Percentiles rank a stretch among this genome's conserved stretches.
Conservation (phyloP, 35 echinoderm and acorn worm genomes). For the Heliocidaris tuberculata region DNA sequence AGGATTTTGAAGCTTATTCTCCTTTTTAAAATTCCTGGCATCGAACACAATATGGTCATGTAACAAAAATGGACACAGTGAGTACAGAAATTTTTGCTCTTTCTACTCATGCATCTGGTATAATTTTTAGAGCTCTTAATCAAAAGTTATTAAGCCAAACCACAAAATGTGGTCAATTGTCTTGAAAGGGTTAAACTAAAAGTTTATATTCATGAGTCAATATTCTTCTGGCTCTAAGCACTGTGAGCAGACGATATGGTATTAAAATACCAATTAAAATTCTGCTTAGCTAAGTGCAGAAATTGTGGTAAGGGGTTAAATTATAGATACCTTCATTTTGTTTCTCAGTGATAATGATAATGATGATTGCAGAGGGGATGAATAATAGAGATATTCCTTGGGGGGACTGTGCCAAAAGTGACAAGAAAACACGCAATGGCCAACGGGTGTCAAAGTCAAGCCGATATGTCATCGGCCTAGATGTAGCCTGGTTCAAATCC, state of each 20-base stretch:
- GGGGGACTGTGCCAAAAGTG: neutral
- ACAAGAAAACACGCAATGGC: neutral
- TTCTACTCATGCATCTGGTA: too few relatives aligned
- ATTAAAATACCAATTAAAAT: neutral
- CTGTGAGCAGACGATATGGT: neutral
- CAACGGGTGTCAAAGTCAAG: neutral
- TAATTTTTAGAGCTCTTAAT: too few relatives aligned
- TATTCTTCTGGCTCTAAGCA: neutral
- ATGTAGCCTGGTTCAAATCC: neutral
- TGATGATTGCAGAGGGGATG: neutral
- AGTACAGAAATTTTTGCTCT: too few relatives aligned
- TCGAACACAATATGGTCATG: too few relatives aligned
- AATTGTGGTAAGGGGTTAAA: neutral
- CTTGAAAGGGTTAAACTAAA: too few relatives aligned
- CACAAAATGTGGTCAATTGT: too few relatives aligned
- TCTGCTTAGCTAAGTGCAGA: neutral
- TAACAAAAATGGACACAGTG: too few relatives aligned
- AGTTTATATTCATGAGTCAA: too few relatives aligned
- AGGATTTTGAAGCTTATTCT: too few relatives aligned
- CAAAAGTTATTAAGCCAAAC: too few relatives aligned
- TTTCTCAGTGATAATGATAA: neutral
- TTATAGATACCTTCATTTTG: neutral
- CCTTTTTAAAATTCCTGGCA: too few relatives aligned
- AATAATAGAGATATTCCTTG: neutral
- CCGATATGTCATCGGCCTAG: neutral